Evolutionary conservation across 1,140 invertebrate genomes (phyloP).

Genomic region (Odontomachus brunneus): DNA sequence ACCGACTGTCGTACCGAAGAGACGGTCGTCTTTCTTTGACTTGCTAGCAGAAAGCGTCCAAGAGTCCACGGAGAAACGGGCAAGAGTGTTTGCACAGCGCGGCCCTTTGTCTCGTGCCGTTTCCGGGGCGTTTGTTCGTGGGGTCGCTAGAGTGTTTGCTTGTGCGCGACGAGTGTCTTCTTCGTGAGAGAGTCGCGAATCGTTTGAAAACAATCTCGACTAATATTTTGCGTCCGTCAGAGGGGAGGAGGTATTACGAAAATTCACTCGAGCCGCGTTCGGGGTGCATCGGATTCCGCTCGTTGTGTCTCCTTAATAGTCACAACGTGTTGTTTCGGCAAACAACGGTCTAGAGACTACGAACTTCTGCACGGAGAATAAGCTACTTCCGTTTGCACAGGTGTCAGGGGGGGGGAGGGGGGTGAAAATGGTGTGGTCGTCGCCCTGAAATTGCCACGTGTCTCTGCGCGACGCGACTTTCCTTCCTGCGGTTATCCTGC

Average conservation of each 20-base stretch:
- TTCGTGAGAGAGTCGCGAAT: conserved; percentile 25
- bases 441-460: conserved; percentile 51
- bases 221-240: conserved; percentile 48
- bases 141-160: conserved; percentile 47
- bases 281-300: conserved; percentile 40
- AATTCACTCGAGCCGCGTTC: conserved; percentile 24
- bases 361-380: conserved; percentile 53
- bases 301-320: conserved; percentile 34
- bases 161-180: conserved; percentile 36
- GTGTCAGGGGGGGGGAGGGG: no score
- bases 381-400: conserved; percentile 55
- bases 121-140: conserved; percentile 50
- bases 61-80: conserved; percentile 22
- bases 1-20: background rate
- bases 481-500: conserved; percentile 41
- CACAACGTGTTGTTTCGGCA: conserved; percentile 33
- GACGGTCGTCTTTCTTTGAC: conserved; percentile 1
- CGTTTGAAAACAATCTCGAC: conserved; percentile 62
- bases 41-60: conserved; percentile 7
- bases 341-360: conserved; percentile 36
- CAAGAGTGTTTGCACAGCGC: conserved; percentile 46
- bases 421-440: conserved; percentile 50
- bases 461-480: conserved; percentile 42
- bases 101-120: conserved; percentile 42
- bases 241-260: conserved; percentile 48